These are phyloP conservation scores for Eilema sororculum DNA, from an alignment of 2,888 invertebrate species.

Conservation along the genomic window DNA sequence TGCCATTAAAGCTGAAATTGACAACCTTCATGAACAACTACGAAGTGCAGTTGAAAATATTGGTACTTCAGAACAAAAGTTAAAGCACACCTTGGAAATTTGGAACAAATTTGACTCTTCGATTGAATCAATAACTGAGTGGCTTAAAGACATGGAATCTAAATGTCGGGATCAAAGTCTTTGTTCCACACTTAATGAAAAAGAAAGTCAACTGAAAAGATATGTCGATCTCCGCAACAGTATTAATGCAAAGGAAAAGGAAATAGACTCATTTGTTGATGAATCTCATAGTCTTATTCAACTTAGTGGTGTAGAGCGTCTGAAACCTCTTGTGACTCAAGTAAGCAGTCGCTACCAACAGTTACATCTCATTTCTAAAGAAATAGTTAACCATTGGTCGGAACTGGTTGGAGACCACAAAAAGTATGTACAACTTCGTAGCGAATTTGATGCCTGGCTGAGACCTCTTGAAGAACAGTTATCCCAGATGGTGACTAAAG, in stretches of 20 bases:
- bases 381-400: constrained; percentile 94
- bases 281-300: constrained; percentile 95
- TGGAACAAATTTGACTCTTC: constrained; percentile 96
- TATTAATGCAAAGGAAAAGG: constrained; percentile 93
- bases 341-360: constrained; percentile 95
- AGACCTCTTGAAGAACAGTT: constrained; percentile 90
- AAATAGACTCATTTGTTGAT: constrained; percentile 95
- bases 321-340: constrained; percentile 95
- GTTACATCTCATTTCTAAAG: constrained; percentile 93
- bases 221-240: constrained; percentile 92
- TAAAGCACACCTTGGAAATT: constrained; percentile 91
- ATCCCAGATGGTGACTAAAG: constrained; percentile 88
- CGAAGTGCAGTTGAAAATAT: constrained; percentile 90
- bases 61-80: constrained; percentile 90
- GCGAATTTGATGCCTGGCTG: constrained; percentile 92
- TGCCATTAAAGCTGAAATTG: constrained; percentile 91
- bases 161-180: constrained; percentile 95
- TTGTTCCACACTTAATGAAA: constrained; percentile 93
- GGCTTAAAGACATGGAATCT: constrained; percentile 95
- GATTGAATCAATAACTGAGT: constrained; percentile 93
- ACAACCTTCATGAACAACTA: constrained; percentile 89
- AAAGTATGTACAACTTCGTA: constrained; percentile 91
- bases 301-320: constrained; percentile 93
- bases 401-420: constrained; percentile 94
- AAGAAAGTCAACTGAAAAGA: constrained; percentile 90